Conservation (phyloP, 2,797 vertebrate species). For the Sarcoramphus papa region DNA sequence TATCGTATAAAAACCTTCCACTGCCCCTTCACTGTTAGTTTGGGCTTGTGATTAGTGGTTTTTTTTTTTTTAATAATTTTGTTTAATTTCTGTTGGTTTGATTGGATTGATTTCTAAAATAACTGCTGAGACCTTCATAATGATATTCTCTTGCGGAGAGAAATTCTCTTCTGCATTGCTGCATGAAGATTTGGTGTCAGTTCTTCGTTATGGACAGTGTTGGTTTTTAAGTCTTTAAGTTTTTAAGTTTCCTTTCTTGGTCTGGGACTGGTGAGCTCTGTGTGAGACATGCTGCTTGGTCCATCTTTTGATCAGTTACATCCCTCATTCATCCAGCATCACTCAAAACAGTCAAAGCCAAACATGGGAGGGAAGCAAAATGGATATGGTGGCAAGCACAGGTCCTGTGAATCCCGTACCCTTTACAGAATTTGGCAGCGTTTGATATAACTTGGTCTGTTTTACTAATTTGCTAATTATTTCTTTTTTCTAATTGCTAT, state of each 20-base stretch:
- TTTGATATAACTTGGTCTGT: background rate
- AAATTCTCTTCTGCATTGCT: conserved; percentile 69
- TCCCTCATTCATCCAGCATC: conserved; percentile 66
- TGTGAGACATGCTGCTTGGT: conserved; percentile 81
- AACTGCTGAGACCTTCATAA: conserved; percentile 62
- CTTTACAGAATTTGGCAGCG: background rate
- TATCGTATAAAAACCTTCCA: conserved; percentile 81
- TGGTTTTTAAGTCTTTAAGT: conserved; percentile 67
- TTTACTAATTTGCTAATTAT: background rate
- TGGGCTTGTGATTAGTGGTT: conserved; percentile 75
- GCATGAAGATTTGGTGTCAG: conserved; percentile 78
- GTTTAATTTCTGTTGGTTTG: conserved; percentile 55
- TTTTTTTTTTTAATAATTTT: background rate
- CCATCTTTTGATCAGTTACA: conserved; percentile 86
- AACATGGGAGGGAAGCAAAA: background rate
- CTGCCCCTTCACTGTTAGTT: conserved; percentile 36
- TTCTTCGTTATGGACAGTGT: conserved; percentile 70
- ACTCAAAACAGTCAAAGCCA: conserved; percentile 77
- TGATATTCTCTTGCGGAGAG: conserved; percentile 52
- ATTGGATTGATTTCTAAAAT: conserved; percentile 67
- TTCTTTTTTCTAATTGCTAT: background rate
- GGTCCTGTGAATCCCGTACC: background rate
- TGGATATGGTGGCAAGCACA: background rate
- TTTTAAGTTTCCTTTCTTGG: conserved; percentile 80
- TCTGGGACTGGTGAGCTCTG: conserved; percentile 78